These are phyloP conservation scores for Nemopilema nomurai DNA, from an alignment of 30 jellyfish, hydroid and myxozoan species.

Conservation along the genomic window DNA sequence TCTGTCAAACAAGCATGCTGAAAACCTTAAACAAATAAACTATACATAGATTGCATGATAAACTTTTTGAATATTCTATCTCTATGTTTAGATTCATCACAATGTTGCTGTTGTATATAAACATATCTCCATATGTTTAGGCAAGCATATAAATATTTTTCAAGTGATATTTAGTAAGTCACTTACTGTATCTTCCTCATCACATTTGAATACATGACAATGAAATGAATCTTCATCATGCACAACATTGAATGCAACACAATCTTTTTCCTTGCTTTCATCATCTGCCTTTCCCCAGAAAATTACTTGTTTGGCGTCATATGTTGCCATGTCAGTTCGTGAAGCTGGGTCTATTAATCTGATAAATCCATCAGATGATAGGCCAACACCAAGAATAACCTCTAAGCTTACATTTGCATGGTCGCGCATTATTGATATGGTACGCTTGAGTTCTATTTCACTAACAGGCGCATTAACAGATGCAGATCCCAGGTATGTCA, in stretches of 20 bases:
- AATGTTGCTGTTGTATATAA: no score
- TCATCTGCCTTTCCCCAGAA: constrained; percentile 94
- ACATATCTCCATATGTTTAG: no score
- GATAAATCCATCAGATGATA: constrained; percentile 43
- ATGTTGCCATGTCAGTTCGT: constrained; percentile 77
- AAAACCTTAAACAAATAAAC: no score
- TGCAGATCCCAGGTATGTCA: constrained; percentile 91
- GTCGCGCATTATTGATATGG: constrained; percentile 78
- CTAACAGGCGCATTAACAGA: constrained; percentile 89
- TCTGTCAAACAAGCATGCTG: no score
- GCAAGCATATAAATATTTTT: no score
- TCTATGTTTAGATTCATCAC: no score
- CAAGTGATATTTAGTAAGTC: not conserved
- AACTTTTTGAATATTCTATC: no score
- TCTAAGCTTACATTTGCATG: constrained; percentile 65
- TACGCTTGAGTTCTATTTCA: constrained; percentile 80
- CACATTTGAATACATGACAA: constrained; percentile 91
- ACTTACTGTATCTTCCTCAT: constrained; percentile 88
- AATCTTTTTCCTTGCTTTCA: constrained; percentile 69
- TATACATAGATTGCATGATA: no score
- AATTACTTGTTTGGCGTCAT: constrained; percentile 64
- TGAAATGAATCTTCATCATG: constrained; percentile 83
- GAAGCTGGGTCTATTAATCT: constrained; percentile 78
- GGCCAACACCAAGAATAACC: constrained; percentile 73
- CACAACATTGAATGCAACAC: constrained; percentile 85